A percentile compares a stretch with the other conserved stretches of the same genome.
Conservation (phyloP, 2,888 invertebrate species). For the Brenthis hecate region DNA sequence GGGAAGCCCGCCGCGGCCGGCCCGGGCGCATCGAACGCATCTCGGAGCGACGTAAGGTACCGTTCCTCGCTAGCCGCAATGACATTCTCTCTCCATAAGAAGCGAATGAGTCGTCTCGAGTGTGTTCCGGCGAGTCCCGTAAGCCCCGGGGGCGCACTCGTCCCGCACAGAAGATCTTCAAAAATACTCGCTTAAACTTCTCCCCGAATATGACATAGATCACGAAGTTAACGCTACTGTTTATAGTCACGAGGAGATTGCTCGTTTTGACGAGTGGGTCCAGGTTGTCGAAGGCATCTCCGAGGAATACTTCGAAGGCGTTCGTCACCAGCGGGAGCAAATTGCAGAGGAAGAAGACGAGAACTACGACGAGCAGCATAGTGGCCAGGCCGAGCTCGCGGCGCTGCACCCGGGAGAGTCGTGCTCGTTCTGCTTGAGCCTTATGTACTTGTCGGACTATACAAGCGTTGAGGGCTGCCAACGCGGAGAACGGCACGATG, state of each 20-base stretch:
- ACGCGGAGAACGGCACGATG: constrained; percentile 93
- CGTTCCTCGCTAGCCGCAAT: constrained; percentile 80
- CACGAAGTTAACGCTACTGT: constrained; percentile 98
- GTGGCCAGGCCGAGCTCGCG: constrained; percentile 97
- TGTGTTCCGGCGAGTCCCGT: constrained; percentile 85
- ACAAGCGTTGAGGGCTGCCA: constrained; percentile 94
- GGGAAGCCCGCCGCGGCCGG: constrained; percentile 40
- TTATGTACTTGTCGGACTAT: constrained; percentile 95
- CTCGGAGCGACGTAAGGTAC: constrained; percentile 65
- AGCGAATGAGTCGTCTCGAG: constrained; percentile 91
- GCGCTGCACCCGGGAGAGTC: constrained; percentile 93
- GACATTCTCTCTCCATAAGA: constrained; percentile 90
- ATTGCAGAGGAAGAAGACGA: constrained; percentile 97
- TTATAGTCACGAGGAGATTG: constrained; percentile 97
- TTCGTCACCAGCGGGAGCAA: constrained; percentile 92
- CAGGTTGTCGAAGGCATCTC: constrained; percentile 66
- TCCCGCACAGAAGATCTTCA: constrained; percentile 89
- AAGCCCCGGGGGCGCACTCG: constrained; percentile 71
- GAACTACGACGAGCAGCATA: constrained; percentile 96
- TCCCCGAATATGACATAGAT: constrained; percentile 99
- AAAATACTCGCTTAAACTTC: constrained; percentile 94
- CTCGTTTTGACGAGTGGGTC: constrained; percentile 90
- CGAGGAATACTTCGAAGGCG: constrained; percentile 90
- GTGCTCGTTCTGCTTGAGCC: constrained; percentile 94
- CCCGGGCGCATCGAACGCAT: constrained; percentile 45